Percentiles rank a stretch among this genome's conserved stretches.
Evolutionary conservation across 2,888 invertebrate genomes (phyloP).

Genomic region (Thymelicus sylvestris): DNA sequence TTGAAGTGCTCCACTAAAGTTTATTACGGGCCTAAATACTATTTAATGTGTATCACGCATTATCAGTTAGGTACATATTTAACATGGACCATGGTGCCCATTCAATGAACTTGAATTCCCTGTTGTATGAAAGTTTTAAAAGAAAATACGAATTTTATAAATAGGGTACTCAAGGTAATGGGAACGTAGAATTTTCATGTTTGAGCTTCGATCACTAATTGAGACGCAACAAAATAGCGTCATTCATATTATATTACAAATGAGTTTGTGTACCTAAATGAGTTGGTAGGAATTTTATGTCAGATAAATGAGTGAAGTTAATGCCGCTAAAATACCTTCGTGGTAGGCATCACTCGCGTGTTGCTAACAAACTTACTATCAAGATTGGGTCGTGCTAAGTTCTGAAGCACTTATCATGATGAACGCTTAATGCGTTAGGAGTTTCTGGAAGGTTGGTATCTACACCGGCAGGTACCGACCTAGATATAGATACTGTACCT

Average conservation of each 20-base stretch:
- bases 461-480: too few species aligned
- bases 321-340: constrained; percentile 20
- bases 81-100: too few species aligned
- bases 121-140: too few species aligned
- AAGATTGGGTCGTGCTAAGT: constrained; percentile 19
- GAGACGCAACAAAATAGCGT: neutral
- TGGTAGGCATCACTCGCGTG: constrained; percentile 34
- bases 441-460: neutral
- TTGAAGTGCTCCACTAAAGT: too few species aligned
- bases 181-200: neutral
- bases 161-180: neutral
- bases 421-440: neutral
- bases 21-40: too few species aligned
- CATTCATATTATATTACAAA: neutral
- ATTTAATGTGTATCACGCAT: too few species aligned
- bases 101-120: too few species aligned
- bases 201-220: too few species aligned
- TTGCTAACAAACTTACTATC: constrained; percentile 19
- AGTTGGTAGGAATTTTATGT: neutral
- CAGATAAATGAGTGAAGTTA: constrained; percentile 20
- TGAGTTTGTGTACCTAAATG: constrained; percentile 8
- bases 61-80: too few species aligned
- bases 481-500: too few species aligned
- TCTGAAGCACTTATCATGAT: constrained; percentile 24
- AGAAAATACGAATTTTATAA: too few species aligned